Conservation (phyloP, 2,113 vertebrate genomes). For the Tympanuchus pallidicinctus region DNA sequence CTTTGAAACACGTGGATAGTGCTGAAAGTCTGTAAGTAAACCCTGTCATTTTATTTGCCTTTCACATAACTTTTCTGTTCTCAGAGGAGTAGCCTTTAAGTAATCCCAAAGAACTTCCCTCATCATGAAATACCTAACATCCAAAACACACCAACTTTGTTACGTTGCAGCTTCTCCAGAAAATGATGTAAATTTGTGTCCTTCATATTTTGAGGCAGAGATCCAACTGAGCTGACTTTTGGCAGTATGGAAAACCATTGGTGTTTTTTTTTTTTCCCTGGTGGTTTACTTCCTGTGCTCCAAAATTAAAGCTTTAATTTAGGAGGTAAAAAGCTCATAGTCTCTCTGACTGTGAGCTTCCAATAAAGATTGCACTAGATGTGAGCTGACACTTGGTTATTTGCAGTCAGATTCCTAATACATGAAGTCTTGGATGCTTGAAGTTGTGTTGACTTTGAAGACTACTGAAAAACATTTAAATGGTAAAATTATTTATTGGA, state of each 20-base stretch:
- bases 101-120: neutral
- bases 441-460: neutral
- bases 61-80: neutral
- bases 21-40: neutral
- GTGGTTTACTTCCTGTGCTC: neutral
- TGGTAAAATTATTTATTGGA: neutral
- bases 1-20: conserved; percentile 19
- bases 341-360: conserved; percentile 4
- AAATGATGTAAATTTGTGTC: neutral
- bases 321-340: neutral
- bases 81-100: neutral
- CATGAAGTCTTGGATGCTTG: neutral
- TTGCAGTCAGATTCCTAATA: conserved; percentile 27
- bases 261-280: neutral
- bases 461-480: neutral
- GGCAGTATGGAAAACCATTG: neutral
- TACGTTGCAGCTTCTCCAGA: neutral
- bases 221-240: neutral
- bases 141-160: neutral
- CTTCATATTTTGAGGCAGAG: neutral
- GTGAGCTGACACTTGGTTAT: conserved; percentile 36
- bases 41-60: conserved; percentile 15
- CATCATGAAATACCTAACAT: neutral
- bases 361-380: conserved; percentile 35
- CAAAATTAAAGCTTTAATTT: conserved; percentile 34